A percentile compares a stretch with the other conserved stretches of the same genome.
These are phyloP conservation scores for Pitta sordida DNA, from an alignment of 2,113 vertebrate genomes.

Conservation along the genomic window DNA sequence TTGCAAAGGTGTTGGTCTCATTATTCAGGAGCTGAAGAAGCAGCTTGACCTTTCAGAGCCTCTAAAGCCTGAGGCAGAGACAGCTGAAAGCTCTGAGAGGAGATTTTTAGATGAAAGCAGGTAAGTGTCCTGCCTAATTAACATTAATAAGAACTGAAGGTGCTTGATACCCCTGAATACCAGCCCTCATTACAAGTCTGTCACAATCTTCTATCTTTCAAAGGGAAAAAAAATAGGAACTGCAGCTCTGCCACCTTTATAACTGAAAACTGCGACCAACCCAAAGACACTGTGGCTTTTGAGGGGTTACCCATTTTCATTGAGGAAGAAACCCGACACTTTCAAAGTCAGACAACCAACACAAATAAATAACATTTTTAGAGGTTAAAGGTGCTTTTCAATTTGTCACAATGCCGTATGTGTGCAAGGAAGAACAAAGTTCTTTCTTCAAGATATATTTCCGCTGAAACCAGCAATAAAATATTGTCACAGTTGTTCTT, in stretches of 20 bases:
- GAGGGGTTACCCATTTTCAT: not conserved
- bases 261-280: not conserved
- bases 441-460: not conserved
- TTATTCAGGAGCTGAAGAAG: not conserved
- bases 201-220: not conserved
- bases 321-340: not conserved
- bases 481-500: not conserved
- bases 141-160: not conserved
- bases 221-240: not conserved
- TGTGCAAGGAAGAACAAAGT: not conserved
- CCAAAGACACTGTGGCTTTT: fast-evolving
- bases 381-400: not conserved
- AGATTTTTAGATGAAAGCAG: not conserved
- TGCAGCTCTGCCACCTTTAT: not conserved
- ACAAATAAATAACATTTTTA: not conserved
- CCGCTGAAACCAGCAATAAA: not conserved
- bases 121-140: not conserved
- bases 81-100: not conserved
- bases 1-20: not conserved
- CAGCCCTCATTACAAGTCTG: not conserved
- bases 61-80: not conserved
- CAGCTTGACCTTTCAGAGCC: not conserved
- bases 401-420: not conserved
- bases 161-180: not conserved
- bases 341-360: not conserved